Evolutionary conservation across 1,140 invertebrate genomes (phyloP).

Genomic region (Helicoverpa zea): DNA sequence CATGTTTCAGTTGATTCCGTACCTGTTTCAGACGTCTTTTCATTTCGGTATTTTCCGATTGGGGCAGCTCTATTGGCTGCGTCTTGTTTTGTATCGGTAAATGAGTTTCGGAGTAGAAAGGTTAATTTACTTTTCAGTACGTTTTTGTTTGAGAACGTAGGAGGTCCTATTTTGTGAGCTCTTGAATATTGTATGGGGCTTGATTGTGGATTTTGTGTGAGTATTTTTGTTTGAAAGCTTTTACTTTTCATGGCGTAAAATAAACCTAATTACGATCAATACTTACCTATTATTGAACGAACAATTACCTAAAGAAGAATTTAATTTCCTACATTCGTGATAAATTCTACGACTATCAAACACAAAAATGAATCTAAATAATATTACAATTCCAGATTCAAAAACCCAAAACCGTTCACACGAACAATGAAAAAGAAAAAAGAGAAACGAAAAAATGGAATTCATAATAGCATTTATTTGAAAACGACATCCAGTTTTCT

Average conservation of each 20-base stretch:
- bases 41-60: constrained; percentile 79
- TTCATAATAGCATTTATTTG: constrained; percentile 21
- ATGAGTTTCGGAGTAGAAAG: constrained; percentile 81
- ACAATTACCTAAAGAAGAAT: not conserved
- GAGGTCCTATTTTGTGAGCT: constrained; percentile 8
- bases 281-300: not conserved
- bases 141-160: constrained; percentile 68
- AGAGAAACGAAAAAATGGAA: not conserved
- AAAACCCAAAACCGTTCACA: not conserved
- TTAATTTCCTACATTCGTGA: not conserved
- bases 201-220: not conserved
- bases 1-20: constrained; percentile 81
- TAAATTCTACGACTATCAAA: no score
- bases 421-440: not conserved
- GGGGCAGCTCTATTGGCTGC: constrained; percentile 71
- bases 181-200: constrained; percentile 15
- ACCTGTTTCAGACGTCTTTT: constrained; percentile 78
- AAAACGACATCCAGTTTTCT: constrained; percentile 56
- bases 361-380: no score
- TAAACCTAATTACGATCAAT: no score
- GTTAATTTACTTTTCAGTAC: constrained; percentile 83
- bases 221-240: not conserved
- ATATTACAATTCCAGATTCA: no score
- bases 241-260: not conserved
- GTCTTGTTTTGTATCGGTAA: constrained; percentile 83